Percentiles rank a stretch among this genome's conserved stretches.
Evolutionary conservation across 2,797 vertebrate genomes (phyloP).

Genomic region (Pangasius djambal): DNA sequence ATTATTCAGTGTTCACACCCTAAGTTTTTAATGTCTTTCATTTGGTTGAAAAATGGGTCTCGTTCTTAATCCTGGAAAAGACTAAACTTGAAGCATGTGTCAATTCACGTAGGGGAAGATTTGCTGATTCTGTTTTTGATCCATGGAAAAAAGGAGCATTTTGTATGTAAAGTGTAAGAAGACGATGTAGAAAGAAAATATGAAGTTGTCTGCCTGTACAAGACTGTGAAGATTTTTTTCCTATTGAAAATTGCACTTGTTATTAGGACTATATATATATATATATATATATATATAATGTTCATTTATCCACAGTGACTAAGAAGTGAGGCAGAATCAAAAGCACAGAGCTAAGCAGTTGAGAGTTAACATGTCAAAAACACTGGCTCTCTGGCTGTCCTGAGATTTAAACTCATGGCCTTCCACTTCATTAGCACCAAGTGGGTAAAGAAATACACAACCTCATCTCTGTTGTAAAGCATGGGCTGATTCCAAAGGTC

Average conservation of each 20-base stretch:
- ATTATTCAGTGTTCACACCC: conserved; percentile 30
- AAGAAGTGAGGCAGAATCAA: not conserved
- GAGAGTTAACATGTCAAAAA: not conserved
- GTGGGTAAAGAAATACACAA: not conserved
- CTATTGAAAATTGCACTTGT: not conserved
- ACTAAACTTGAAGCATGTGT: conserved; percentile 28
- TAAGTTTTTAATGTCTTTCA: conserved; percentile 24
- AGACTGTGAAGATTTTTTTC: not conserved
- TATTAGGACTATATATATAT: not conserved
- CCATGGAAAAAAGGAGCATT: not conserved
- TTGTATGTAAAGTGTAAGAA: conserved; percentile 26
- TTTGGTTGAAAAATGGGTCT: conserved; percentile 21
- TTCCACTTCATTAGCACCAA: not conserved
- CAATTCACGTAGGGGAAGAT: not conserved
- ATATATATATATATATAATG: no score
- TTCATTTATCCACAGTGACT: no score
- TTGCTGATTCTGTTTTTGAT: conserved; percentile 3
- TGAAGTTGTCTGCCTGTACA: conserved; percentile 17
- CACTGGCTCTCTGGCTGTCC: not conserved
- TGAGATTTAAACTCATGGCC: not conserved
- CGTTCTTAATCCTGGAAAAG: not conserved
- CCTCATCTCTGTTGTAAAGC: not conserved
- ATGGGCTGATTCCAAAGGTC: not conserved
- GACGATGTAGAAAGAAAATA: conserved; percentile 18
- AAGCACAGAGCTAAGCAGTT: not conserved